Base-by-base conservation (phyloP, 2,797 vertebrate genomes). In the Ceyx erithaca region DNA sequence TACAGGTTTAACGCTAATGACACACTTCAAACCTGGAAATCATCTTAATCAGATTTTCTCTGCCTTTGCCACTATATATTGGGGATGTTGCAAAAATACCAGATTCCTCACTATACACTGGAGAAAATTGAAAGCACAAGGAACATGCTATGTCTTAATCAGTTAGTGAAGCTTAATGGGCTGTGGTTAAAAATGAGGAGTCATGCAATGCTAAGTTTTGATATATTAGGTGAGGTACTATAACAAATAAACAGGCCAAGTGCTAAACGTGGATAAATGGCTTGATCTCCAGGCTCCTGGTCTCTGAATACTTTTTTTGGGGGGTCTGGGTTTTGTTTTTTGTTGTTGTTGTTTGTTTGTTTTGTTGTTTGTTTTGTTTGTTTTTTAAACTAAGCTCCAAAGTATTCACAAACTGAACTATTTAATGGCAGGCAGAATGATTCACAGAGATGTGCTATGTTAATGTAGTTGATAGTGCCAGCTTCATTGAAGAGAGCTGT, bases 101-200 rank as follows among this genome's bases (percentile, higher is more conserved):
- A 62, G 71, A 41, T 82, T 80, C 30, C 40, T 85, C 69, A 71
- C 51, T 51, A 10, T 92, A 28, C 58, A 12, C 8, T 5, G 48
- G 55, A 94, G 69, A 90, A 96, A 87, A 89, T 49, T 82, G 79
- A 92, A 95, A 96, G 89, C 86, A 92, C 80, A 90, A 93, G 90
- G 82, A 92, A 82, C 70, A 76, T 25, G 26, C 67, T 91, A 73
- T 78, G 62, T 94, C 73, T 95, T 96, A 84, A 96, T 95, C 95
- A 91, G 89, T 48, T 79, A 84, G 80, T 59, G 55, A 71, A 70
- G 70, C 87, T 92, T 86, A 97, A 96, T 92, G 91, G 78, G 72
- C 89, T 95, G 72, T 81, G 85, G 59, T 95, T 91, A 94, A 94
- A 97, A 97, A 94, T 80, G 91, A 94, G 86, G 89, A 96, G 85